A percentile compares a stretch with the other conserved stretches of the same genome.
Conservation (phyloP, 2,113 vertebrate species). For the Natator depressus region DNA sequence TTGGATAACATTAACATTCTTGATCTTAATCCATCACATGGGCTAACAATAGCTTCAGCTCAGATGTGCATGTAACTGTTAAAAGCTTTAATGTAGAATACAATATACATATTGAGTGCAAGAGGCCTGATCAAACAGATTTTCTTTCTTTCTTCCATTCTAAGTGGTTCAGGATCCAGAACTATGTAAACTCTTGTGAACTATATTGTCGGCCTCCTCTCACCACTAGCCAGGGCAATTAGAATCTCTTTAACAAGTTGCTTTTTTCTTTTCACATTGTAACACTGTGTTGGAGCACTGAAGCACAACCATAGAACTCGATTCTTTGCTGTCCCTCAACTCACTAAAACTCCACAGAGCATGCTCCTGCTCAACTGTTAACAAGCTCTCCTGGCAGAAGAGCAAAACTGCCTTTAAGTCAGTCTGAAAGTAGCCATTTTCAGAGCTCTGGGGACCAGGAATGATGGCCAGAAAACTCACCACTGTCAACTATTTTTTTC, state of each 20-base stretch:
- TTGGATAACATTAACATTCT: constrained; percentile 89
- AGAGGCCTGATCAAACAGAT: constrained; percentile 84
- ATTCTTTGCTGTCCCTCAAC: neutral
- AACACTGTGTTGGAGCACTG: neutral
- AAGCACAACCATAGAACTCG: neutral
- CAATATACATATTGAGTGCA: constrained; percentile 74
- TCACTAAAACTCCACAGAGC: neutral
- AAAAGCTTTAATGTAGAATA: constrained; percentile 86
- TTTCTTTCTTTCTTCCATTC: constrained; percentile 78
- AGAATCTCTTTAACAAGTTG: neutral
- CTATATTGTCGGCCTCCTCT: constrained; percentile 40
- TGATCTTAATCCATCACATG: constrained; percentile 86
- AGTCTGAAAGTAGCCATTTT: neutral
- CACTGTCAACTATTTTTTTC: neutral
- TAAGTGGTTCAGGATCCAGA: constrained; percentile 72
- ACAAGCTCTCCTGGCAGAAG: neutral
- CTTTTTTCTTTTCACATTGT: rapidly evolving
- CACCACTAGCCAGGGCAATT: neutral
- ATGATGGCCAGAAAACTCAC: rapidly evolving
- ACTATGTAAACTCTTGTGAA: constrained; percentile 69
- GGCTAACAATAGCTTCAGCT: constrained; percentile 85
- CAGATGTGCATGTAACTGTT: constrained; percentile 77
- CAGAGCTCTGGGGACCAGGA: neutral
- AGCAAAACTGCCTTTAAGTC: neutral
- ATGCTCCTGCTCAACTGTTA: neutral